These are phyloP conservation scores for Magallana ariakensis DNA, from an alignment of 1,140 invertebrate genomes.

Conservation along the genomic window DNA sequence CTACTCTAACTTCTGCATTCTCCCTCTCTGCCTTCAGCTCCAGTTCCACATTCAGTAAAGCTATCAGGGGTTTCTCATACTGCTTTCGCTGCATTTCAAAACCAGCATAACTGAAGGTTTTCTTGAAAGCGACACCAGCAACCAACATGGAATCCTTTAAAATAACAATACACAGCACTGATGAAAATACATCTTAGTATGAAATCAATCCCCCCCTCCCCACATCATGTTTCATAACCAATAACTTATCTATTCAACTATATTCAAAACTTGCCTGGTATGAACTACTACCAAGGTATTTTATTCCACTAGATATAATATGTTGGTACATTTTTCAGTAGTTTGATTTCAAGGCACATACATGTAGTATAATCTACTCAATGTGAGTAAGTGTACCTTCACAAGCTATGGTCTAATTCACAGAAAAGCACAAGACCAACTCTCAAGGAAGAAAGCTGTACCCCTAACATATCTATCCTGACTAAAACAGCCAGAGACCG, in stretches of 20 bases:
- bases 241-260: too few relatives aligned
- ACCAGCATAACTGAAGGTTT: slow-evolving; percentile 99
- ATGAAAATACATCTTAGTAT: too few relatives aligned
- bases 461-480: slow-evolving; percentile 20
- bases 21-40: slow-evolving; percentile 98
- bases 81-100: slow-evolving; percentile 99
- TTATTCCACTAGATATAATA: too few relatives aligned
- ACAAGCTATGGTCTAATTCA: slow-evolving; percentile 28
- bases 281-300: too few relatives aligned
- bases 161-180: slow-evolving; percentile 8
- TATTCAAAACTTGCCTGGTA: too few relatives aligned
- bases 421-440: slow-evolving; percentile 28
- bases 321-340: too few relatives aligned
- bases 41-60: slow-evolving; percentile 97
- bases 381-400: slow-evolving; percentile 25
- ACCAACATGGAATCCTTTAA: slow-evolving; percentile 92
- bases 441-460: slow-evolving; percentile 31
- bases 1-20: slow-evolving; percentile 97
- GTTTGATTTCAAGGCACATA: too few relatives aligned
- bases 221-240: too few relatives aligned
- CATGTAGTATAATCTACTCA: too few relatives aligned
- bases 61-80: slow-evolving; percentile 96
- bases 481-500: slow-evolving; percentile 20
- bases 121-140: slow-evolving; percentile 98
- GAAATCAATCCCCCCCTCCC: too few relatives aligned